Evolutionary conservation across 2,888 invertebrate species (phyloP), one percentile per base, ranked within the genome.

Genomic region (Hydriomena furcata): DNA sequence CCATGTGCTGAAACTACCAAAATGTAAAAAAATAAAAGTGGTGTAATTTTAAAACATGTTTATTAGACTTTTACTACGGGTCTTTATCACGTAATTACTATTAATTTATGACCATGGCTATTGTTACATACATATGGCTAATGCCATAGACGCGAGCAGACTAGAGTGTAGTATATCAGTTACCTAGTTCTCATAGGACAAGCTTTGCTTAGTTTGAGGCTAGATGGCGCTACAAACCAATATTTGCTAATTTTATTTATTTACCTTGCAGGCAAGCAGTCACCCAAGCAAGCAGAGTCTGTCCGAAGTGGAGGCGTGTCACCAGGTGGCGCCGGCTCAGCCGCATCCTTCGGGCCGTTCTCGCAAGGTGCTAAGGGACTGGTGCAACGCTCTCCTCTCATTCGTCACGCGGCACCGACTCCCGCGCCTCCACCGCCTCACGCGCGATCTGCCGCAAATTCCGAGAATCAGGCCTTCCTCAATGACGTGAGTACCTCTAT

Each of bases 401-500:
- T 98, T 52, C 94, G 95, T 48, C 97, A 98, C 82, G 92, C 96
- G 7, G 91, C 94, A 40, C 93, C 93, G 4, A 93, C 45, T 86
- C 93, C 59, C 88, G 93, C 46, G 92, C 62, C 93, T 13, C 93
- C 94, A 48, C 91, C 93, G 10, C 94, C 94, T 51, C 92, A 93
- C 36, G 94, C 95, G 60, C 92, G 95, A 43, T 93, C 94, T 4
- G 93, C 94, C 40, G 94, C 95, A 52, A 96, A 96, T 77, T 92
- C 94, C 0, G 98, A 98, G 83, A 98, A 98, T 91, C 98, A 98
- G 85, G 93, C 95, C 37, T 98, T 98, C 79, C 91, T 99, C 34
- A 97, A 97, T 73, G 98, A 99, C 73, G 96, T 96, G 61, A 89
- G 93, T 28, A 98, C 98, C 6, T 31, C 20, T 40, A 31, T n/a